phyloP scores from a whole-genome alignment of 1,140 invertebrate species.

The Plectrocnemia conspersa region DNA sequence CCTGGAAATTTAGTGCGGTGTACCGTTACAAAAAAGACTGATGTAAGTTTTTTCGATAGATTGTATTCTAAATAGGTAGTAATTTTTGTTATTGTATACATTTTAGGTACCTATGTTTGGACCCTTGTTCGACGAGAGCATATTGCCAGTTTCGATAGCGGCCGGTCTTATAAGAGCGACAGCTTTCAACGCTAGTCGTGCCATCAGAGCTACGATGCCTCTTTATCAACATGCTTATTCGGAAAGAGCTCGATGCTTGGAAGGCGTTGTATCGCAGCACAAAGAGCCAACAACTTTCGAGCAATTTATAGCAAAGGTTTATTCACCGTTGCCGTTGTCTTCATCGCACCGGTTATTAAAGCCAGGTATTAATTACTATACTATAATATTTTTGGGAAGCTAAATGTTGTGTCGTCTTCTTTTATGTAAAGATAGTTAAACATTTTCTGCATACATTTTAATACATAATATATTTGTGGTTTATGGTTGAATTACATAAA shows the following conservation, averaged over 20 bases:
- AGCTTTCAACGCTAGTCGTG: conserved; percentile 86
- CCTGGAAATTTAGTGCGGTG: conserved; percentile 75
- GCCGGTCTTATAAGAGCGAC: conserved; percentile 87
- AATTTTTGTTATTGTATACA: conserved; percentile 2
- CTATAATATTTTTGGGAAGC: too few relatives aligned
- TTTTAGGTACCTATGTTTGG: conserved; percentile 88
- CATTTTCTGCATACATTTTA: too few relatives aligned
- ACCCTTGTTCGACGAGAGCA: conserved; percentile 90
- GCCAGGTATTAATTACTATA: conserved; percentile 22
- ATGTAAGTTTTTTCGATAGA: conserved; percentile 56
- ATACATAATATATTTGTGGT: too few relatives aligned
- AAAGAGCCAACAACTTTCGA: conserved; percentile 88
- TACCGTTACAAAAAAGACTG: conserved; percentile 78
- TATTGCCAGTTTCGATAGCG: conserved; percentile 83
- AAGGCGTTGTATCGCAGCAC: conserved; percentile 84
- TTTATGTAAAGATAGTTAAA: too few relatives aligned
- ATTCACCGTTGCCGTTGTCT: conserved; percentile 67
- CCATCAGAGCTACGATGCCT: conserved; percentile 80
- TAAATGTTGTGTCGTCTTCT: too few relatives aligned
- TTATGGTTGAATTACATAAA: too few relatives aligned
- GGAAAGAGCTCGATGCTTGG: conserved; percentile 80
- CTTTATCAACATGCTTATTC: conserved; percentile 93
- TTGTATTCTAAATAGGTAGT: too few relatives aligned
- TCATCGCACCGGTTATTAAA: conserved; percentile 42
- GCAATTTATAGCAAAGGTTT: conserved; percentile 81